Percentiles rank a stretch among this genome's conserved stretches.
Conservation (phyloP, 1,140 invertebrate genomes). For the Sitophilus oryzae region DNA sequence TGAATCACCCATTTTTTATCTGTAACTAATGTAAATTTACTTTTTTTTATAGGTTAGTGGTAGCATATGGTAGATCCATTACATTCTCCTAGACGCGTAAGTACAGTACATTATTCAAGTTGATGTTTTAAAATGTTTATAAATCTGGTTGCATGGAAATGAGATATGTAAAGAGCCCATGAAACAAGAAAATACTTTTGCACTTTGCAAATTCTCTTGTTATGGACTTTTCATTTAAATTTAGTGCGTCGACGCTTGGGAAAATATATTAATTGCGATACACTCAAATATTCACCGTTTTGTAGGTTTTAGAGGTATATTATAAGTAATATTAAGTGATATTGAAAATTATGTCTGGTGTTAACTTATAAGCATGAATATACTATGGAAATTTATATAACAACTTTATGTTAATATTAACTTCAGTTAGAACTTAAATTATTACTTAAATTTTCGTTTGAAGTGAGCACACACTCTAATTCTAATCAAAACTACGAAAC, state of each 20-base stretch:
- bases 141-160: slow-evolving; percentile 29
- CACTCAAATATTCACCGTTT: too few relatives aligned
- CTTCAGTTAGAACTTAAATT: too few relatives aligned
- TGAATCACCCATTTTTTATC: too few relatives aligned
- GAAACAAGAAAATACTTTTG: slow-evolving; percentile 18
- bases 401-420: too few relatives aligned
- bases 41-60: not conserved
- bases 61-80: not conserved
- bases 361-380: too few relatives aligned
- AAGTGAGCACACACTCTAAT: too few relatives aligned
- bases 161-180: slow-evolving; percentile 22
- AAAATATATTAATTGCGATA: not conserved
- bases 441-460: too few relatives aligned
- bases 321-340: too few relatives aligned
- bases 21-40: not conserved
- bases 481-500: too few relatives aligned
- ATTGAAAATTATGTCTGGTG: too few relatives aligned
- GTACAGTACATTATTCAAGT: not conserved
- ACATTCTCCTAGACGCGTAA: not conserved
- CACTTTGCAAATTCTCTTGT: slow-evolving; percentile 4
- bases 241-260: not conserved
- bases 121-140: not conserved
- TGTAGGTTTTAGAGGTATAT: too few relatives aligned
- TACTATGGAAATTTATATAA: too few relatives aligned
- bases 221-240: not conserved